Conservation (phyloP, 2,888 invertebrate species). For the Drosophila robusta region DNA sequence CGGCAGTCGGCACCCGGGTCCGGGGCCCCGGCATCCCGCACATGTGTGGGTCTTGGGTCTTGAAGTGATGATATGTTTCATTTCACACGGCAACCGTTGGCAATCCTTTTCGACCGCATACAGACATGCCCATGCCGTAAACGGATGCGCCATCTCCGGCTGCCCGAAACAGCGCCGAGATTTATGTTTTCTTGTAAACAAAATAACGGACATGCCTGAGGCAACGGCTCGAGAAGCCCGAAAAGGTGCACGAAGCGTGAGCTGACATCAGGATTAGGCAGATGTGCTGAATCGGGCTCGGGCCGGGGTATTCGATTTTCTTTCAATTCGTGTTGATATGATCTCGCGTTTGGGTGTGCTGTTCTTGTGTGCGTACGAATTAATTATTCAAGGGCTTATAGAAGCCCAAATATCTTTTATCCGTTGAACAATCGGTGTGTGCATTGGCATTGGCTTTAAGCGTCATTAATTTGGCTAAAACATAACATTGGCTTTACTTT, state of each 20-base stretch:
- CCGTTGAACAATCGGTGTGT: constrained; percentile 1
- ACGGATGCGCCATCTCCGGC: constrained; percentile 17
- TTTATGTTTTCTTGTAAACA: constrained; percentile 80
- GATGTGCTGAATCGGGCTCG: constrained; percentile 28
- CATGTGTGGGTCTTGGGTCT: constrained; percentile 53
- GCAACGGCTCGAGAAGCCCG: constrained; percentile 33
- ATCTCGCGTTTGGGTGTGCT: constrained; percentile 23
- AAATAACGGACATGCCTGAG: constrained; percentile 77
- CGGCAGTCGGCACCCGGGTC: neutral
- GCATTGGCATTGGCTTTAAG: constrained; percentile 8
- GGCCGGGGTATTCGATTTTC: constrained; percentile 48
- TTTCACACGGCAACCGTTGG: constrained; percentile 73
- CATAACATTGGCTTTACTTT: neutral
- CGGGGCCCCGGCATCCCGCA: constrained; percentile 46
- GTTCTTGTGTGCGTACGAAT: constrained; percentile 36
- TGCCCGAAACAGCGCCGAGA: constrained; percentile 53
- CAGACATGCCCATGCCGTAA: constrained; percentile 55
- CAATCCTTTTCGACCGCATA: constrained; percentile 79
- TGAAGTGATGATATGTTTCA: constrained; percentile 81
- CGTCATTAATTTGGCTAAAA: too few species aligned
- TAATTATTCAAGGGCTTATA: constrained; percentile 63
- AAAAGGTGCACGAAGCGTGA: constrained; percentile 47
- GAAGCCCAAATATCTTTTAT: constrained; percentile 30
- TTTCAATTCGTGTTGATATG: constrained; percentile 50
- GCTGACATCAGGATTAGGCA: constrained; percentile 70